Base-by-base conservation (phyloP, 2,888 invertebrate species). In the Cynaeus angustus region DNA sequence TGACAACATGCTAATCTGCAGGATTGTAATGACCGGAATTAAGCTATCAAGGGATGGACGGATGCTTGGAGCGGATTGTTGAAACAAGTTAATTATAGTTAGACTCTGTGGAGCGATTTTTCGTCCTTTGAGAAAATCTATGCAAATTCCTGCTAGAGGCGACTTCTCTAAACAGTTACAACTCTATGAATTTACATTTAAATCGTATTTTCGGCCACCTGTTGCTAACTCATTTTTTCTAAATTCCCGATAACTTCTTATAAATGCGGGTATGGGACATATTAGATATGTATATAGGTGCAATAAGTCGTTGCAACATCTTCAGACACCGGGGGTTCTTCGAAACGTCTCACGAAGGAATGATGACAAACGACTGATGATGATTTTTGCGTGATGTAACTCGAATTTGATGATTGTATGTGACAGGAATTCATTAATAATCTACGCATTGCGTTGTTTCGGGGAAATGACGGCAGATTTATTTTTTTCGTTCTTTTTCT, bases 291-390 rank as follows among this genome's bases (percentile, higher is more conserved):
- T 52, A 43, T 56, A 56, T 56, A 26, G 43, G 10, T 41, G 56
- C 16, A 56, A 41, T 56, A 56, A 56, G 56, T 41, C 41, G 12
- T 41, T 10, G 43, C 10, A 56, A 21, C 26, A 16, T 56, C 56
- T 41, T 56, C 26, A 21, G 13, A 38, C 43, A 26, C 56, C 9
- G 56, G 56, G 56, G 56, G 21, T 41, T 21, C 38, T 56, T 56
- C 41, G 56, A 56, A 41, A 55, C 55, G 56, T 38, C 56, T 38
- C 56, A 26, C 56, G 26, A 43, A 56, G 41, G 41, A 56, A 56
- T 41, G 16, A 9, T 37, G 16, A 55, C 14, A 37, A 21, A 21
- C 21, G 21, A 21, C 4, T 4, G 21, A 21, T 4, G 21, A 21
- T 1, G n/a, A 33, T 33, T 33, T n/a, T 7, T 33, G n/a, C 9